These are phyloP conservation scores for Papilio elwesi DNA, from an alignment of 2,888 invertebrate genomes.

Conservation along the genomic window DNA sequence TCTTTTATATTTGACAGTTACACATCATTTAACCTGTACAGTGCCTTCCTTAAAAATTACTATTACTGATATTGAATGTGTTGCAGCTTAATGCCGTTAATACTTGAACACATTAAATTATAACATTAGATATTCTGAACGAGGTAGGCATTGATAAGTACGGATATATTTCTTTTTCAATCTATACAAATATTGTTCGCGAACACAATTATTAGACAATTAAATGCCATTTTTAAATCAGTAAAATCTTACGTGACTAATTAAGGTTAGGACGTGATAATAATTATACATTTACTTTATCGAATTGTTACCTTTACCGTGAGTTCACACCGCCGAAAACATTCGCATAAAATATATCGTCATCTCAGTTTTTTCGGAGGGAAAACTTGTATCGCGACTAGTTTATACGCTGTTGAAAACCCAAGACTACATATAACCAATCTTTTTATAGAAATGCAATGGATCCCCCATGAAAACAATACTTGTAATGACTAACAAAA, in stretches of 20 bases:
- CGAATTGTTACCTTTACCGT: not conserved
- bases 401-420: no score
- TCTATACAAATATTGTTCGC: not conserved
- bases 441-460: not conserved
- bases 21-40: no score
- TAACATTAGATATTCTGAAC: not conserved
- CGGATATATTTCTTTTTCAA: not conserved
- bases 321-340: no score
- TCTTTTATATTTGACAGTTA: not conserved
- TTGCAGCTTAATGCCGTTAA: not conserved
- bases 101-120: not conserved
- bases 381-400: no score
- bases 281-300: no score
- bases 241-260: not conserved
- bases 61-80: no score
- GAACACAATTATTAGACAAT: not conserved
- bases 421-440: slow-evolving; percentile 6
- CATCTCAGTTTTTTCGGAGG: no score
- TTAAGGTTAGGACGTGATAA: not conserved
- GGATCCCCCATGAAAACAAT: slow-evolving; percentile 3
- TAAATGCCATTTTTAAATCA: not conserved
- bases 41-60: no score
- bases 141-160: not conserved
- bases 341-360: no score
- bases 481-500: slow-evolving; percentile 3